Evolutionary conservation across 2,113 vertebrate genomes (phyloP).

Genomic region (Carassius auratus): DNA sequence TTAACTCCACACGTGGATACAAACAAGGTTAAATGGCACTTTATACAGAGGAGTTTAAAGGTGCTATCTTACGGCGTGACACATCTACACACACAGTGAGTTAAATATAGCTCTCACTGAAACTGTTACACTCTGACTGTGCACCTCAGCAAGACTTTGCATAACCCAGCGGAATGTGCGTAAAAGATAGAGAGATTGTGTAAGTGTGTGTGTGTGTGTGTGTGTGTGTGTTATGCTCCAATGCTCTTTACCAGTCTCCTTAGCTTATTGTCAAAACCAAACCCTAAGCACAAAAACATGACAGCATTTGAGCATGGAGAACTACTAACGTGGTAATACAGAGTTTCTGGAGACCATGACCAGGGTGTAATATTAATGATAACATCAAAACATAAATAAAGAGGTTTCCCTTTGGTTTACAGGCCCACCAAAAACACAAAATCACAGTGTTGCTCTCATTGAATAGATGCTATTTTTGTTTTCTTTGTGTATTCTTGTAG

Average conservation of each 20-base stretch:
- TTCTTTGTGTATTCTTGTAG: no score
- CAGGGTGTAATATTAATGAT: background rate
- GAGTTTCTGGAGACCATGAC: background rate
- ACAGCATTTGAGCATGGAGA: background rate
- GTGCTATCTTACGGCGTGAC: background rate
- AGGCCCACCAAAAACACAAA: background rate
- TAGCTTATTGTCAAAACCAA: slow-evolving; percentile 23
- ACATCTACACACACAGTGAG: background rate
- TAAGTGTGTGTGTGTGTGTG: slow-evolving; percentile 21
- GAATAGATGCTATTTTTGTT: no score
- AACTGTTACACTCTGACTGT: slow-evolving; percentile 21
- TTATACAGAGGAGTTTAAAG: background rate
- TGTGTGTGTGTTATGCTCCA: slow-evolving; percentile 16
- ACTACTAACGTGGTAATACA: background rate
- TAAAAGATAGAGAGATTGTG: background rate
- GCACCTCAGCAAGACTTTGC: slow-evolving; percentile 24
- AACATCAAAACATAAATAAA: slow-evolving; percentile 21
- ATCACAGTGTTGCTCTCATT: background rate
- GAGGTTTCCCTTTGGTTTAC: background rate
- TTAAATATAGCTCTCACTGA: slow-evolving; percentile 8
- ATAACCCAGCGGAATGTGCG: slow-evolving; percentile 25
- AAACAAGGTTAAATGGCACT: slow-evolving; percentile 26
- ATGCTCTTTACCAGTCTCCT: background rate
- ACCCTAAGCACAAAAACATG: background rate
- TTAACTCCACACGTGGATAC: slow-evolving; percentile 1